Evolutionary conservation across 2,113 vertebrate species (phyloP).

Genomic region (Pseudolaguvia tuberculata): DNA sequence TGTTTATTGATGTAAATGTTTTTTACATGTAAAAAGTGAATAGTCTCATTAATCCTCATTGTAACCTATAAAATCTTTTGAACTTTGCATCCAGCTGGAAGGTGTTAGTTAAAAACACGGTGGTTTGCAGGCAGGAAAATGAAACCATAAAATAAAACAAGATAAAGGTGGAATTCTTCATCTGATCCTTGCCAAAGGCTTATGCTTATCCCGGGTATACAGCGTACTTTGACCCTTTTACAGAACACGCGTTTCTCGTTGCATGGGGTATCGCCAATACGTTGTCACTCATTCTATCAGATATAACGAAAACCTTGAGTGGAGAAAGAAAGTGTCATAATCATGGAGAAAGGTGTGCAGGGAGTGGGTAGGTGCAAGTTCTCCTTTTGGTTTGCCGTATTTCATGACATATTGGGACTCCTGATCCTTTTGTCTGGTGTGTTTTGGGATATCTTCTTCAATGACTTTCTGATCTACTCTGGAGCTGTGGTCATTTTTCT

Average conservation of each 20-base stretch:
- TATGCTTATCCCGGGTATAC: slow-evolving; percentile 13
- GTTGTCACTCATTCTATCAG: not conserved
- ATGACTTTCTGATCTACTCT: slow-evolving; percentile 81
- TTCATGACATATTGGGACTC: slow-evolving; percentile 76
- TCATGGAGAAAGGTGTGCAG: slow-evolving; percentile 48
- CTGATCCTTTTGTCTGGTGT: slow-evolving; percentile 75
- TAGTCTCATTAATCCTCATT: too few relatives aligned
- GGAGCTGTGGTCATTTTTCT: slow-evolving; percentile 83
- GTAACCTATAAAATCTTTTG: not conserved
- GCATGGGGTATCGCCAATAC: not conserved
- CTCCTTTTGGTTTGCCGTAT: slow-evolving; percentile 84
- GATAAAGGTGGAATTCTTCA: slow-evolving; percentile 33
- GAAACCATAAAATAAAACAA: not conserved
- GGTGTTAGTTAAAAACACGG: not conserved
- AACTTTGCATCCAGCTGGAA: not conserved
- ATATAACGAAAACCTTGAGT: not conserved
- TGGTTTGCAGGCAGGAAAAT: not conserved
- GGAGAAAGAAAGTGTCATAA: not conserved
- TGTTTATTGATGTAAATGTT: too few relatives aligned
- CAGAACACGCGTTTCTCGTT: slow-evolving; percentile 1
- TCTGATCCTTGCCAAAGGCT: slow-evolving; percentile 30
- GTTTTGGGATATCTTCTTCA: slow-evolving; percentile 70
- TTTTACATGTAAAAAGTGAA: too few relatives aligned
- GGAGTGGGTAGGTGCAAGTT: slow-evolving; percentile 76
- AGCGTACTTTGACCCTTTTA: slow-evolving; percentile 44